A percentile compares a stretch with the other conserved stretches of the same genome.
These are phyloP conservation scores for Datnioides undecimradiatus DNA, from an alignment of 2,113 vertebrate genomes.

Conservation along the genomic window DNA sequence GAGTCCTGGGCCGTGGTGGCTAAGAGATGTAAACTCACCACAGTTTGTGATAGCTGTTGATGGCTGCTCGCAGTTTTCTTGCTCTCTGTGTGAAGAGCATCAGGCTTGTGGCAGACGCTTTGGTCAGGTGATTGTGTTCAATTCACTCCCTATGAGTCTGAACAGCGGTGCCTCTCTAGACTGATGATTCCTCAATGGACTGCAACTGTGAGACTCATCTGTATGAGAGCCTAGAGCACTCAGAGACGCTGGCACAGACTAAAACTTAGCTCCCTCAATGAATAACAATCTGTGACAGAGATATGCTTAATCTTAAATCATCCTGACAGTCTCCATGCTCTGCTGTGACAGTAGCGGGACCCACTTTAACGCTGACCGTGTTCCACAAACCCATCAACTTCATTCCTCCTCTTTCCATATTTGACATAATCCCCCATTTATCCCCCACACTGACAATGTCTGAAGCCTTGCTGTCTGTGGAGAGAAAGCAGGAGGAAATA, in stretches of 20 bases:
- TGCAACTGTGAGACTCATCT: constrained; percentile 45
- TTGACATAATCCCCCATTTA: constrained; percentile 37
- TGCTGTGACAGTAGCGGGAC: constrained; percentile 18
- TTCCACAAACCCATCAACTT: constrained; percentile 31
- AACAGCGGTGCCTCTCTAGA: constrained; percentile 34
- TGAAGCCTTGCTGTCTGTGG: constrained; percentile 1
- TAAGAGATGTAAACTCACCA: constrained; percentile 6
- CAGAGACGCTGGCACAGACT: constrained; percentile 16
- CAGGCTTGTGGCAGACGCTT: neutral
- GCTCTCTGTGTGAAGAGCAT: constrained; percentile 23
- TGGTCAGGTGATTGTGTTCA: constrained; percentile 25
- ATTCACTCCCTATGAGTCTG: constrained; percentile 18
- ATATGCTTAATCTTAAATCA: constrained; percentile 31
- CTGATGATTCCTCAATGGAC: constrained; percentile 50
- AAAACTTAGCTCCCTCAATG: constrained; percentile 2
- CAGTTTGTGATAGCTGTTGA: constrained; percentile 2
- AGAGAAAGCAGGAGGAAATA: neutral
- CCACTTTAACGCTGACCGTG: constrained; percentile 19
- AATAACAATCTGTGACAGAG: constrained; percentile 28
- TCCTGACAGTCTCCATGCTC: constrained; percentile 22
- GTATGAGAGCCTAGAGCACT: constrained; percentile 21
- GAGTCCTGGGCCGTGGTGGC: neutral
- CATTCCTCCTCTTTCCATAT: constrained; percentile 3
- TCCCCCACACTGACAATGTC: constrained; percentile 3
- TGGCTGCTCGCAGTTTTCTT: constrained; percentile 18